Evolutionary conservation across 2,888 invertebrate genomes (phyloP), one percentile per base, ranked within the genome.

Genomic region (Stratiomys singularior): DNA sequence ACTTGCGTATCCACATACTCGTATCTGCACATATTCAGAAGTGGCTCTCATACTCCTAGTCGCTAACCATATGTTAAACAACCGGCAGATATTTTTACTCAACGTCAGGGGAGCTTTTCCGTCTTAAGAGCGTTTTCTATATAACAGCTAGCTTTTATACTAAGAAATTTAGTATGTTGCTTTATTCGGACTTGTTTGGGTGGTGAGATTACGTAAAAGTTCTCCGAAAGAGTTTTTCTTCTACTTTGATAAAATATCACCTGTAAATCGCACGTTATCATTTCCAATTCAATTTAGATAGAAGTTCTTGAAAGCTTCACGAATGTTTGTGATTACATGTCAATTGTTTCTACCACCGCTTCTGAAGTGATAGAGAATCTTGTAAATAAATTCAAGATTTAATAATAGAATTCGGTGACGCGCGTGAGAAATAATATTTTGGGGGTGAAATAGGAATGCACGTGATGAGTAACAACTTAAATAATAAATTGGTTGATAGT

Each of bases 381-480:
- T 23, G 7, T 13, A 37, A 37, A 5, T 5, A 37, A 37, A 5
- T 9, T 9, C 3, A 37, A 37, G 37, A 5, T 37, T 37, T 37
- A 37, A 37, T 37, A 37, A 37, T 37, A 37, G 37, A 37, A 37
- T 37, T 9, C 5, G 37, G 9, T 37, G 5, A 9, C 37, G 25
- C n/a, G 64, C 7, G 30, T 64, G 30, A 64, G 30, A 23, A 13
- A 15, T 13, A n/a, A 15, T 1, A 28, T 64, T 64, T 64, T 28
- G 3, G 56, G 28, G 13, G 18, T 7, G n/a, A 11, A 4, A 60
- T 18, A 9, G 52, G 18, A 60, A n/a, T 44, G 23, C 74, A 1
- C 58, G 74, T 30, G 5, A 74, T 74, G 74, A 76, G 76, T 64
- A 76, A 76, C 63, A 76, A 76, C 46, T 64, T 64, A 25, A 23